Conservation (phyloP, 2,888 invertebrate species). For the Erebia ligea region DNA sequence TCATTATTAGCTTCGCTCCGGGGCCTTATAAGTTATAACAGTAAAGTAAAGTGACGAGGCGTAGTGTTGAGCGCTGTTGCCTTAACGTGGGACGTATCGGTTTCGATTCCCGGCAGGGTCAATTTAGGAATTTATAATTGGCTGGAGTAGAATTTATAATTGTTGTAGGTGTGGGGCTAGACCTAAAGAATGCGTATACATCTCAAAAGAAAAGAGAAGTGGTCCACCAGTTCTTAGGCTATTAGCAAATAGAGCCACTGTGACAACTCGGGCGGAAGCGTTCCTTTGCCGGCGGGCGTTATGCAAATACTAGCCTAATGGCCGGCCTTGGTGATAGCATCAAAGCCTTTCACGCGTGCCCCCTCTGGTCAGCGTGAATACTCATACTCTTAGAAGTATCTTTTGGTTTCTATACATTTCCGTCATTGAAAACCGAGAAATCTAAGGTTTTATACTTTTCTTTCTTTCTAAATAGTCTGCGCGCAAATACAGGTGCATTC, state of each 20-base stretch:
- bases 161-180: too few species aligned
- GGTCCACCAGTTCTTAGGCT: not conserved
- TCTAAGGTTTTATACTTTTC: not conserved
- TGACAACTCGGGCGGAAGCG: slow-evolving; percentile 27
- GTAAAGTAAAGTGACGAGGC: too few species aligned
- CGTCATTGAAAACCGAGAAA: not conserved
- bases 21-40: too few species aligned
- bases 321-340: slow-evolving; percentile 34
- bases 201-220: too few species aligned
- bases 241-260: slow-evolving; percentile 26
- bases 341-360: slow-evolving; percentile 29
- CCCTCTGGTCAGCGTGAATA: slow-evolving; percentile 9
- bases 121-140: too few species aligned
- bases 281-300: slow-evolving; percentile 29
- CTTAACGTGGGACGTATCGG: too few species aligned
- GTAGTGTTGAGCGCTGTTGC: too few species aligned
- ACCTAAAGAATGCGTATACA: too few species aligned
- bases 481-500: too few species aligned
- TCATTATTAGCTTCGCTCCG: too few species aligned
- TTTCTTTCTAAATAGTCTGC: not conserved
- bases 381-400: slow-evolving; percentile 1
- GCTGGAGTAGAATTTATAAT: too few species aligned
- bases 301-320: slow-evolving; percentile 34
- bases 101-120: too few species aligned
- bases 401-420: slow-evolving; percentile 1